Conservation (phyloP, 1,140 invertebrate species). For the Zaprionus camerounensis region DNA sequence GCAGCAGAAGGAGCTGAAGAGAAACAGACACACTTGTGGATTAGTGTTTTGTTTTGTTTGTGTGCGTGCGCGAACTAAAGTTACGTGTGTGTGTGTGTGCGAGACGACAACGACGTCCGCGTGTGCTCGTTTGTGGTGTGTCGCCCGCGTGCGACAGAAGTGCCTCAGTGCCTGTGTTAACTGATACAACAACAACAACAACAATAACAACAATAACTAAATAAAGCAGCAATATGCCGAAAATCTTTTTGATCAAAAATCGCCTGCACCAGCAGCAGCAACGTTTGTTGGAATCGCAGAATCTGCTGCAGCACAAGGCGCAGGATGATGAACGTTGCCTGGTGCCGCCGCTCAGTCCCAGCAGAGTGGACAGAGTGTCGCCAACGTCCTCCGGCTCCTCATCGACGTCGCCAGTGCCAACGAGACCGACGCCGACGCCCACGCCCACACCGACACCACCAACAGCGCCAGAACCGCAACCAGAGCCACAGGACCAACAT, state of each 20-base stretch:
- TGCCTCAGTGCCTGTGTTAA: slow-evolving; percentile 16
- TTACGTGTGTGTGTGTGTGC: slow-evolving; percentile 5
- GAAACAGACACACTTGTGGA: slow-evolving; percentile 83
- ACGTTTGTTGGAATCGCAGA: slow-evolving; percentile 91
- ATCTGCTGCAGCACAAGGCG: slow-evolving; percentile 86
- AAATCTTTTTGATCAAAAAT: slow-evolving; percentile 95
- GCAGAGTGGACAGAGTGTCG: not conserved
- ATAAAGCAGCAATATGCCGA: slow-evolving; percentile 88
- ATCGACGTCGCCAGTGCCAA: not conserved
- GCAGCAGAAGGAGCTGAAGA: slow-evolving; percentile 38
- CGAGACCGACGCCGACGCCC: slow-evolving; percentile 9
- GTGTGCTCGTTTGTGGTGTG: slow-evolving; percentile 1
- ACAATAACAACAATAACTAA: slow-evolving; percentile 32
- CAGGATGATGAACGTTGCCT: slow-evolving; percentile 83
- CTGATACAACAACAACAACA: slow-evolving; percentile 24
- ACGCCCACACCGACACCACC: slow-evolving; percentile 37
- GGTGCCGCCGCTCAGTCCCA: slow-evolving; percentile 82
- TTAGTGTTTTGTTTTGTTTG: slow-evolving; percentile 80
- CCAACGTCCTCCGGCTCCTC: too few species aligned
- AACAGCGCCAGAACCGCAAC: slow-evolving; percentile 74
- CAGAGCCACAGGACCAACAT: slow-evolving; percentile 66
- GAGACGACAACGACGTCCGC: slow-evolving; percentile 3
- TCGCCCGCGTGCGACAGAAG: not conserved
- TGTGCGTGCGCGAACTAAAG: not conserved
- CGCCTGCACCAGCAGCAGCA: slow-evolving; percentile 94